These are phyloP conservation scores for Nomada flava DNA, from an alignment of 2,888 invertebrate genomes.

Conservation along the genomic window DNA sequence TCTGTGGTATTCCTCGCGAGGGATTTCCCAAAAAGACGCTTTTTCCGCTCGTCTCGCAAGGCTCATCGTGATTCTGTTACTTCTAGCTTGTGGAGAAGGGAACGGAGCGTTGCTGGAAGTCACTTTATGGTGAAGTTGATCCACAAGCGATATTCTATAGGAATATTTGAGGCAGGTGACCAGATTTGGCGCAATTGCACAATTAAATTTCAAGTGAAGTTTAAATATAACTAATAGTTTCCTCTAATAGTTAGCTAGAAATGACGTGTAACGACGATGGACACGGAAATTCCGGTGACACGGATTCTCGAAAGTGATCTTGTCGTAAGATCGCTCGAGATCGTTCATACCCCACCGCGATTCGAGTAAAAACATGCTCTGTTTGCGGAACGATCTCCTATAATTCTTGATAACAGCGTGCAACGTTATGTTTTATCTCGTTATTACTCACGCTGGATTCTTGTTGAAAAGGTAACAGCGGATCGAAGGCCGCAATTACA, in stretches of 20 bases:
- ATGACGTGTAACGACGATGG: neutral
- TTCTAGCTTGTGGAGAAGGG: neutral
- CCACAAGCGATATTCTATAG: neutral
- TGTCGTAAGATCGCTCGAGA: neutral
- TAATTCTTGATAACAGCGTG: neutral
- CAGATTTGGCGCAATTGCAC: too few relatives aligned
- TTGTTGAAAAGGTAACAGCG: neutral
- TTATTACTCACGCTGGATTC: conserved; percentile 10
- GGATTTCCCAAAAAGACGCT: conserved; percentile 28
- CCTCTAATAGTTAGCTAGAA: neutral
- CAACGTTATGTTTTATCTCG: conserved; percentile 7
- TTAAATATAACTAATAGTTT: neutral
- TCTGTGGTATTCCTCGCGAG: conserved; percentile 13
- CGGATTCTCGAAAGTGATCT: conserved; percentile 5
- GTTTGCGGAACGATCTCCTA: neutral
- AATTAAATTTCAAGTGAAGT: neutral
- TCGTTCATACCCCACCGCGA: neutral
- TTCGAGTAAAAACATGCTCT: neutral
- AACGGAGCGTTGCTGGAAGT: neutral
- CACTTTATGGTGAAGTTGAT: neutral
- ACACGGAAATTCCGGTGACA: conserved; percentile 5
- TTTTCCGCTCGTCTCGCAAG: conserved; percentile 4
- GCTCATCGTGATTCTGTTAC: neutral
- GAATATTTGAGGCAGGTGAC: neutral
- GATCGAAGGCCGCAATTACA: conserved; percentile 13